Base-by-base conservation (phyloP, 2,888 invertebrate genomes). In the Noctua janthe region DNA sequence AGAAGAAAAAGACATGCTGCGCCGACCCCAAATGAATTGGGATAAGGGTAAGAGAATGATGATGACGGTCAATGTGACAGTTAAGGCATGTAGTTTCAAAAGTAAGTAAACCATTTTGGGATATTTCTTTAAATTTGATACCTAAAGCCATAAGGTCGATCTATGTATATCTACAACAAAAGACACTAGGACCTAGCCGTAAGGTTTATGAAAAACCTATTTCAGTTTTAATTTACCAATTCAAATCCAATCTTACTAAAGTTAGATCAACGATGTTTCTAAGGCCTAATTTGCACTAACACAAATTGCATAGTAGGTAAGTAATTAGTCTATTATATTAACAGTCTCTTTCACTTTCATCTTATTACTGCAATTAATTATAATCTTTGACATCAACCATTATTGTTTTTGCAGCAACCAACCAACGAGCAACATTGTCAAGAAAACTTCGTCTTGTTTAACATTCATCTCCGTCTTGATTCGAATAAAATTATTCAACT, bases 331-430 rank as follows among this genome's bases (percentile, higher is more conserved):
- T 59, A 74, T 64, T 73, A 84, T 70, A 75, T 80, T 79, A 72
- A 43, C 67, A 51, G 35, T 17, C 70, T 85, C 81, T 74, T 74
- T 81, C 70, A 85, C 88, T 88, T 88, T 88, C 89, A 76, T 86
- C 80, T 66, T 77, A 74, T 86, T 78, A 88, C 77, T 54, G 78
- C 78, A 83, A 78, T 80, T 86, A 81, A 77, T 79, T 80, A 73
- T 83, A 78, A 89, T 88, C 88, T 86, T 54, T 82, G 78, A 75
- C 85, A 83, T 83, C 86, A 76, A 64, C 69, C 66, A 70, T 88
- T 83, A 89, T 86, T 89, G 88, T 86, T 88, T 84, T 89, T 69
- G 29, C 59, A 59, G 43, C 29, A 43, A 74, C 39, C 54, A n/a
- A 59, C 67, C n/a, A 56, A 29, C 29, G 29, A 67, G 69, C 47